phyloP scores from a whole-genome alignment of 2,113 vertebrate species.

The Pungitius pungitius region DNA sequence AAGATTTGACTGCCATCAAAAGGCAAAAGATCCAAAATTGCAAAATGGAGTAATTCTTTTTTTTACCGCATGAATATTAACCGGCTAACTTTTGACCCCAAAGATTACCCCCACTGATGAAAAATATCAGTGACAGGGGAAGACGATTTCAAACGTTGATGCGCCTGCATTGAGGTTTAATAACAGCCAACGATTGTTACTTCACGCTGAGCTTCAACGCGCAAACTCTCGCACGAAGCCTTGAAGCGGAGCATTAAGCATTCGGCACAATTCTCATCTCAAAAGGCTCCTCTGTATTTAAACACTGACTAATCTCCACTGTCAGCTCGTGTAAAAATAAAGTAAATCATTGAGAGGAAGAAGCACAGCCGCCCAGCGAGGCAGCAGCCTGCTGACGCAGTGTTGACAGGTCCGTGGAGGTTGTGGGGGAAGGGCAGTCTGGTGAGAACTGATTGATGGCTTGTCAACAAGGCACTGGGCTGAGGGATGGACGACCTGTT shows the following conservation, averaged over 20 bases:
- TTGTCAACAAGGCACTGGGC: slow-evolving; percentile 29
- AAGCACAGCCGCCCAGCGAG: slow-evolving; percentile 29
- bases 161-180: not conserved
- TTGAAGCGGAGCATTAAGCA: slow-evolving; percentile 17
- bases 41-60: slow-evolving; percentile 13
- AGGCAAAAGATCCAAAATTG: slow-evolving; percentile 30
- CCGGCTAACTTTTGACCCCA: not conserved
- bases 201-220: slow-evolving; percentile 7
- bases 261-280: slow-evolving; percentile 23
- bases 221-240: slow-evolving; percentile 19
- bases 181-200: slow-evolving; percentile 32
- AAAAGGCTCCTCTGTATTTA: slow-evolving; percentile 50
- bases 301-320: slow-evolving; percentile 62
- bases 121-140: slow-evolving; percentile 11
- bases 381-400: slow-evolving; percentile 34
- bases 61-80: slow-evolving; percentile 41
- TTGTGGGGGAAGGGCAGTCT: slow-evolving; percentile 12
- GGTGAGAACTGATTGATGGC: slow-evolving; percentile 59
- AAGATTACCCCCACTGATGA: slow-evolving; percentile 7
- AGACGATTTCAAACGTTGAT: not conserved
- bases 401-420: slow-evolving; percentile 57
- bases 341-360: slow-evolving; percentile 53
- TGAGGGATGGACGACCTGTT: slow-evolving; percentile 65
- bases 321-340: slow-evolving; percentile 59
- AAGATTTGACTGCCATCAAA: slow-evolving; percentile 18